Evolutionary conservation across 2,888 invertebrate species (phyloP), one percentile per base, ranked within the genome.

Genomic region (Cyaniris semiargus): DNA sequence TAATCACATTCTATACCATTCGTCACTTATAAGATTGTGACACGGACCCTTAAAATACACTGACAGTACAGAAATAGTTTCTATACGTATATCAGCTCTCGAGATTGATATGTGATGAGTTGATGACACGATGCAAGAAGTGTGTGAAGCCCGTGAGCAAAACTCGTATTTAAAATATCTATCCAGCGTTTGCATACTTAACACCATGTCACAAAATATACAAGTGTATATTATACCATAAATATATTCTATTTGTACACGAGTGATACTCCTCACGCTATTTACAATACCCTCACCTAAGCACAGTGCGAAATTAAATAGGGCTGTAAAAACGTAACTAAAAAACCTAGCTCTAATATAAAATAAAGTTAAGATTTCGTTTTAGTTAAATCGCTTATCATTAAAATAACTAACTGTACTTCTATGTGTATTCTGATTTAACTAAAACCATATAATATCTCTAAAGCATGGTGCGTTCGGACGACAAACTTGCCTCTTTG

Each of bases 131-230:
- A 90, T 88, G 90, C 89, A 88, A 89, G 83, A 88, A 89, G 83
- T 89, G 89, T 91, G 89, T 91, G 89, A 92, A 92, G 90, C 87
- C 90, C 87, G 80, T 79, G 84, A 86, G 85, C 84, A 83, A 81
- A 82, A 85, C 83, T 86, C 85, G 83, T 90, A 88, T 84, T 85
- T 86, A 90, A 90, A 89, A 92, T 90, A 89, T 86, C 85, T 85
- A 84, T 84, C 85, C 84, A 80, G 86, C 85, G 83, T 85, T 85
- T 86, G 88, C 85, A 81, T 85, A 84, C 84, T 86, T 84, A 87
- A 92, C 92, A 92, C 87, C 92, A 91, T 91, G 92, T 92, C 93
- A 92, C 92, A 92, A 93, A 90, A 93, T 85, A 88, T 89, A 87
- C 88, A 89, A 83, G 86, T 88, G 86, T 89, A 88, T 89, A 88